phyloP scores from a whole-genome alignment of 2,888 invertebrate genomes.

The Drosophila longiperda region DNA sequence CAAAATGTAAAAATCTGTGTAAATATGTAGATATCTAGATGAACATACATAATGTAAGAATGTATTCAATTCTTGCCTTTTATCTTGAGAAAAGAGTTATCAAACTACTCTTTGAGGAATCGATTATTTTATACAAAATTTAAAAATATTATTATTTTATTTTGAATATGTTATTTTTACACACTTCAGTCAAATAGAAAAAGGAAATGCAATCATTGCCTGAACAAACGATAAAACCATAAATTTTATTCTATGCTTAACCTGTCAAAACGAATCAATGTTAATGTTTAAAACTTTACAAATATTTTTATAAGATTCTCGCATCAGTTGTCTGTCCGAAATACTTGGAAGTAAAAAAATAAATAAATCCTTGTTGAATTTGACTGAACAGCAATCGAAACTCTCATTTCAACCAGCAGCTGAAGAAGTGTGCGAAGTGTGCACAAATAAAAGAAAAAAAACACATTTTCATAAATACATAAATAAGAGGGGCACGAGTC shows the following conservation, averaged over 20 bases:
- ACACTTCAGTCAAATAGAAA: neutral
- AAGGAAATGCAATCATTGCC: slow-evolving; percentile 6
- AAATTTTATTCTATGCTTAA: neutral
- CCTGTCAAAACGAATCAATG: slow-evolving; percentile 14
- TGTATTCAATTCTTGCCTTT: neutral
- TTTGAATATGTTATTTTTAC: neutral
- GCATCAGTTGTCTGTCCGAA: neutral
- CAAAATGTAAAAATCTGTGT: slow-evolving; percentile 45
- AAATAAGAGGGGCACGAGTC: slow-evolving; percentile 24
- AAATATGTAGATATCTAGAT: slow-evolving; percentile 13
- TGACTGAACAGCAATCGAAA: slow-evolving; percentile 8
- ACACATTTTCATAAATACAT: slow-evolving; percentile 32
- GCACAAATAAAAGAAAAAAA: slow-evolving; percentile 3
- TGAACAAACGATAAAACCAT: neutral
- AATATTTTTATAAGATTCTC: neutral
- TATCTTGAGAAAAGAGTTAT: neutral
- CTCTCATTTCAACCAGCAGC: slow-evolving; percentile 50
- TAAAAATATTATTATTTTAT: neutral
- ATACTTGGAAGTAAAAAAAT: slow-evolving; percentile 20
- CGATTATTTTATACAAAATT: neutral
- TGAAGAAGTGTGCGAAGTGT: slow-evolving; percentile 37
- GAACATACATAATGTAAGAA: neutral
- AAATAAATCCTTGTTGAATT: slow-evolving; percentile 24
- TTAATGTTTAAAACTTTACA: slow-evolving; percentile 19
- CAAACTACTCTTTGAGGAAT: neutral